A percentile compares a stretch with the other conserved stretches of the same genome.
Conservation (phyloP, 2,797 vertebrate genomes). For the Parambassis ranga region DNA sequence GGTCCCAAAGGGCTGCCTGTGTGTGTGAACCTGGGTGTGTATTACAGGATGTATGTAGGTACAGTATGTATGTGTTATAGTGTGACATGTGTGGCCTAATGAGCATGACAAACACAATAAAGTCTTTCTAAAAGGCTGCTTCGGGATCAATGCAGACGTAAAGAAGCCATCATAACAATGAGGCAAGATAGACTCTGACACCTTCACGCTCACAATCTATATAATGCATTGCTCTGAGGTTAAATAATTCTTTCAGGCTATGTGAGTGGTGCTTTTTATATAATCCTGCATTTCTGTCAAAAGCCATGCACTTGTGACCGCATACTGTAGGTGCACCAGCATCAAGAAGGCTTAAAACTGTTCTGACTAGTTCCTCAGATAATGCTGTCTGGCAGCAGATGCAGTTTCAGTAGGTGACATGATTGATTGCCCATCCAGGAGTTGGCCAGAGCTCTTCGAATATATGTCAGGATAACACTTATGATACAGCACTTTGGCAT, state of each 20-base stretch:
- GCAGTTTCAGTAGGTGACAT: constrained; percentile 18
- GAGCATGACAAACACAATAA: constrained; percentile 40
- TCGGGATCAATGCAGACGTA: constrained; percentile 30
- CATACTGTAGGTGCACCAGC: background rate
- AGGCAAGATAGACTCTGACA: constrained; percentile 34
- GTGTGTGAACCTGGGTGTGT: constrained; percentile 9
- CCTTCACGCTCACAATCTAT: constrained; percentile 16
- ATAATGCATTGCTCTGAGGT: constrained; percentile 12
- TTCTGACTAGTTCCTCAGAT: constrained; percentile 11
- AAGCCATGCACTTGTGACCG: constrained; percentile 9
- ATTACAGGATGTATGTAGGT: constrained; percentile 14
- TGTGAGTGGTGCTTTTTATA: constrained; percentile 29
- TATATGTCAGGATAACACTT: constrained; percentile 31
- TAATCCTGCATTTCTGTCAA: constrained; percentile 29
- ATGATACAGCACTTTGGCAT: constrained; percentile 36
- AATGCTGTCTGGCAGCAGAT: constrained; percentile 6
- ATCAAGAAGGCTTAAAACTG: constrained; percentile 2
- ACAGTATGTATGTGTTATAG: background rate
- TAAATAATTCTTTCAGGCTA: constrained; percentile 36
- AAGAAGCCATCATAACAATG: constrained; percentile 32
- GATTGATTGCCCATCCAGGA: constrained; percentile 24
- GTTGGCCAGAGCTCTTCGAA: constrained; percentile 18
- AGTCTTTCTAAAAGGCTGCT: constrained; percentile 28
- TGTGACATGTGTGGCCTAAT: constrained; percentile 23
- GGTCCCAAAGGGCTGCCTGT: constrained; percentile 38